Evolutionary conservation across 2,888 invertebrate genomes (phyloP).

Genomic region (Drosophila kanekoi): DNA sequence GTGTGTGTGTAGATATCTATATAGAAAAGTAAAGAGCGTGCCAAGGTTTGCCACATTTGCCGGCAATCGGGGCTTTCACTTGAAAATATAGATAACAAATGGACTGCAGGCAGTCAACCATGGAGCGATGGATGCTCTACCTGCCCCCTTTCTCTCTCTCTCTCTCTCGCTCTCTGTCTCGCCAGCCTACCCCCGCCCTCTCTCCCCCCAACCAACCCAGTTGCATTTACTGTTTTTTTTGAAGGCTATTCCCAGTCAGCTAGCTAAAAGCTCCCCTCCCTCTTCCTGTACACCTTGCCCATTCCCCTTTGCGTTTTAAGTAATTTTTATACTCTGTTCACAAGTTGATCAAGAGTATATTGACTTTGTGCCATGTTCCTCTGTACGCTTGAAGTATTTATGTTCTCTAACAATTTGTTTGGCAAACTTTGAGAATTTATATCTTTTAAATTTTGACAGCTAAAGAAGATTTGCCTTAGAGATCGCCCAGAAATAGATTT

Average conservation of each 20-base stretch:
- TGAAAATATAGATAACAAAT: conserved; percentile 31
- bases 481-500: too few relatives aligned
- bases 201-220: neutral
- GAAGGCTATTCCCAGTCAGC: conserved; percentile 1
- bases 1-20: neutral
- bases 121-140: conserved; percentile 13
- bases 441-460: too few relatives aligned
- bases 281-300: too few relatives aligned
- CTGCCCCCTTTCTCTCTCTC: neutral
- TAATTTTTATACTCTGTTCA: neutral
- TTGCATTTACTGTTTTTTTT: conserved; percentile 21
- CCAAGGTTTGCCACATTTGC: conserved; percentile 20
- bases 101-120: conserved; percentile 37
- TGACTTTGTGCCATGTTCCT: neutral
- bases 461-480: too few relatives aligned
- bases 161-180: neutral
- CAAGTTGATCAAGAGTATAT: neutral
- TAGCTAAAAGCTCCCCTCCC: neutral
- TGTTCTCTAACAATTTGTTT: too few relatives aligned
- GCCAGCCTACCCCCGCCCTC: conserved; percentile 1
- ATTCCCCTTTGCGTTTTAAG: neutral
- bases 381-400: too few relatives aligned
- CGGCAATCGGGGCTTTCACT: conserved; percentile 46
- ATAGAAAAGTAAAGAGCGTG: conserved; percentile 44
- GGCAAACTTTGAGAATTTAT: neutral